These are phyloP conservation scores for Atethmia centrago DNA, from an alignment of 2,888 invertebrate species.

Conservation along the genomic window DNA sequence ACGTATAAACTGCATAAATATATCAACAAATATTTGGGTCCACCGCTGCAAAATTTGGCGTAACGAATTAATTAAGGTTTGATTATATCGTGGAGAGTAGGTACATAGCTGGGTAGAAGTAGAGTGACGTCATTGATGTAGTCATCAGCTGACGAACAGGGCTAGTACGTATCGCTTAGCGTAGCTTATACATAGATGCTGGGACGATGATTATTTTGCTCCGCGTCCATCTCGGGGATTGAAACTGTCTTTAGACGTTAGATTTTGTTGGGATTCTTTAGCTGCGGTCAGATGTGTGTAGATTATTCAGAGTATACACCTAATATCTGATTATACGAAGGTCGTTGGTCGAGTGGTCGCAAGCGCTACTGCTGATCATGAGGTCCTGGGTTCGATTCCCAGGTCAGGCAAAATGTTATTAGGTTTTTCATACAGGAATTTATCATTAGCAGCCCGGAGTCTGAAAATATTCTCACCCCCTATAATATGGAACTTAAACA, in stretches of 20 bases:
- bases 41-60: conserved; percentile 82
- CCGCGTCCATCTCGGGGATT: neutral
- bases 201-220: conserved; percentile 21
- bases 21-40: conserved; percentile 80
- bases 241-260: conserved; percentile 9
- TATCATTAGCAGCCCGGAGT: neutral
- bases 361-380: too few species aligned
- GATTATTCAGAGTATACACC: neutral
- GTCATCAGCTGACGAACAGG: conserved; percentile 44
- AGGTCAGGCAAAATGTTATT: too few species aligned
- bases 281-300: conserved; percentile 1
- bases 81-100: conserved; percentile 44
- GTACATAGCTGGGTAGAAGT: conserved; percentile 56
- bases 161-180: conserved; percentile 48
- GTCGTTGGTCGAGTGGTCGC: too few species aligned
- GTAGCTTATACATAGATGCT: conserved; percentile 55
- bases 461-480: neutral
- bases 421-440: neutral
- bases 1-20: conserved; percentile 40
- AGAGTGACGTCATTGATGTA: conserved; percentile 43
- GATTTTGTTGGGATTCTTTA: conserved; percentile 17
- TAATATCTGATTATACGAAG: too few species aligned
- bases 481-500: neutral
- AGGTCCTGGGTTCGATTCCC: too few species aligned
- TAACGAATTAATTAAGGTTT: conserved; percentile 84